phyloP scores from a whole-genome alignment of 2,113 vertebrate genomes.

The Prochilodus magdalenae region DNA sequence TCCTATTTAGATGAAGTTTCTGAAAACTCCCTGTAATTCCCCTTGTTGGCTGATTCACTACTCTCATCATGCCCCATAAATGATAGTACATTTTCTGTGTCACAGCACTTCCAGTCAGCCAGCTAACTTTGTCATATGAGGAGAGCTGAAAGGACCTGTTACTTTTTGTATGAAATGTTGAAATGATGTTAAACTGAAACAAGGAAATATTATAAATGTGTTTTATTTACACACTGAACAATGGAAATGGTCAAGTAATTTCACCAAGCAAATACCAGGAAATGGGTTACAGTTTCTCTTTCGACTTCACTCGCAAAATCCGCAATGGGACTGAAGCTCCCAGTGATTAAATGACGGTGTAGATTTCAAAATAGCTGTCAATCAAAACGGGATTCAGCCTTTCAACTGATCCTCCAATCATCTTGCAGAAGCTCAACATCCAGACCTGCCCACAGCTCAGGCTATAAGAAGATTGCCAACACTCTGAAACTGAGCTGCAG shows the following conservation, averaged over 20 bases:
- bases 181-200: slow-evolving; percentile 5
- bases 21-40: not conserved
- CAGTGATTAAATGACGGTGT: too few relatives aligned
- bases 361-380: too few relatives aligned
- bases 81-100: slow-evolving; percentile 4
- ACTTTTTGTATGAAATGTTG: not conserved
- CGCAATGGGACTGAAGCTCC: not conserved
- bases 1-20: not conserved
- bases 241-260: not conserved
- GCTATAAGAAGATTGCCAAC: too few relatives aligned
- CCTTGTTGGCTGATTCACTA: not conserved
- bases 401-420: slow-evolving; percentile 30
- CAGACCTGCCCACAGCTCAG: slow-evolving; percentile 42
- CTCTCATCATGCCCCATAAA: not conserved
- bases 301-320: not conserved
- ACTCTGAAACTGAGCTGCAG: too few relatives aligned
- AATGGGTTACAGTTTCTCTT: not conserved
- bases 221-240: not conserved
- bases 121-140: slow-evolving; percentile 21
- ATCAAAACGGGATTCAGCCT: slow-evolving; percentile 1
- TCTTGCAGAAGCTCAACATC: slow-evolving; percentile 59
- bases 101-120: slow-evolving; percentile 7
- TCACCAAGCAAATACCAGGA: not conserved
- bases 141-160: slow-evolving; percentile 28
- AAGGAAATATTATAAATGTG: not conserved